Evolutionary conservation across 2,888 invertebrate genomes (phyloP).

Genomic region (Bursaphelenchus okinawaensis): DNA sequence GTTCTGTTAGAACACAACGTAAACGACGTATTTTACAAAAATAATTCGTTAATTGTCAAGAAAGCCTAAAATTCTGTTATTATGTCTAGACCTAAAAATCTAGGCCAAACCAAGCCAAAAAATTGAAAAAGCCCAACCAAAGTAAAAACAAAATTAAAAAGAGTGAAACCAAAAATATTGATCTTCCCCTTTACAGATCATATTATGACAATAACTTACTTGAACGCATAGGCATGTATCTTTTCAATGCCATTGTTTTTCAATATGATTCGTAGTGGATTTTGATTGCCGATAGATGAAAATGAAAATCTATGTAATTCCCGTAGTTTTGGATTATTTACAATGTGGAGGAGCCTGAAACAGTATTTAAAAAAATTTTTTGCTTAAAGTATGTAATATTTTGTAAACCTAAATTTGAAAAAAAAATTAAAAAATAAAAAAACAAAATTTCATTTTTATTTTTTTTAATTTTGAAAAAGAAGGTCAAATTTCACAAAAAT

Average conservation of each 20-base stretch:
- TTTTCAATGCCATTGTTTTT: conserved; percentile 27
- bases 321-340: conserved; percentile 26
- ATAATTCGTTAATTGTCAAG: too few relatives aligned
- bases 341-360: conserved; percentile 25
- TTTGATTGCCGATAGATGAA: conserved; percentile 35
- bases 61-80: too few relatives aligned
- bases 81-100: too few relatives aligned
- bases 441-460: not conserved
- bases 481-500: too few relatives aligned
- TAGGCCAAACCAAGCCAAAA: too few relatives aligned
- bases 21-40: not conserved
- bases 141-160: too few relatives aligned
- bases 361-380: not conserved
- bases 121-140: too few relatives aligned
- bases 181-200: not conserved
- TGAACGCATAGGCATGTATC: conserved; percentile 30
- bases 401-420: not conserved
- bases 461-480: conserved; percentile 1
- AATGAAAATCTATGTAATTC: conserved; percentile 30
- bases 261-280: conserved; percentile 26
- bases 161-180: not conserved
- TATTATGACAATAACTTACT: conserved; percentile 18
- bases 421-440: not conserved
- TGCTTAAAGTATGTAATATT: not conserved
- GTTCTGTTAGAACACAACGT: too few relatives aligned